phyloP scores from a whole-genome alignment of 2,113 vertebrate genomes.

The Microtus montanus region DNA sequence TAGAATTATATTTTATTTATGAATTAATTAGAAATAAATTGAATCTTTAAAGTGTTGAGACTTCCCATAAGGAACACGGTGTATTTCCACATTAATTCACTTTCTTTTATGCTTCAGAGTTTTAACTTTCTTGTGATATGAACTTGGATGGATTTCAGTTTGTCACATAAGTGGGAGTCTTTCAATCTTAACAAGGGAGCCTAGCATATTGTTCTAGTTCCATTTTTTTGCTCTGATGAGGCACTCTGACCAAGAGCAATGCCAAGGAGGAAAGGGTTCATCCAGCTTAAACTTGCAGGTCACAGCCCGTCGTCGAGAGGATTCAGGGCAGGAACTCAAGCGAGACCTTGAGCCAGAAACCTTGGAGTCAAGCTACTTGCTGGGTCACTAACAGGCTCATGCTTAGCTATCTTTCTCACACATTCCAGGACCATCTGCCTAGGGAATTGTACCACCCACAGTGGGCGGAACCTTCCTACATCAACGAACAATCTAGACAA shows the following conservation, averaged over 20 bases:
- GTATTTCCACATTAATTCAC: constrained; percentile 54
- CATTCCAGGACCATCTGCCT: neutral
- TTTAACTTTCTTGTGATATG: constrained; percentile 40
- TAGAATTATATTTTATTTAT: constrained; percentile 69
- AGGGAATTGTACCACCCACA: neutral
- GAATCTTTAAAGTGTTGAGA: constrained; percentile 58
- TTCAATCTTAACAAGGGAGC: constrained; percentile 40
- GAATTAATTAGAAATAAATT: constrained; percentile 69
- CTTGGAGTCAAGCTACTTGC: neutral
- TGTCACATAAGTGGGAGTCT: constrained; percentile 26
- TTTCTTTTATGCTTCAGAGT: constrained; percentile 17
- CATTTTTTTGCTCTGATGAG: neutral
- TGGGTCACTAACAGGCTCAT: neutral
- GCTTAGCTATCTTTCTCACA: neutral
- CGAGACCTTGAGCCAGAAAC: neutral
- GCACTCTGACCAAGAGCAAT: neutral
- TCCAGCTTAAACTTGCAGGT: too few species aligned
- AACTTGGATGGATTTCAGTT: constrained; percentile 57
- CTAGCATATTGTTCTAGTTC: constrained; percentile 12
- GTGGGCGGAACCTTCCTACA: neutral
- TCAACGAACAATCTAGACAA: neutral
- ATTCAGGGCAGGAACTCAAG: neutral
- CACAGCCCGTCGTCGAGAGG: neutral
- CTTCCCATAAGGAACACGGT: constrained; percentile 45
- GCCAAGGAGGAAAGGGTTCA: neutral